phyloP scores from a whole-genome alignment of 1,140 invertebrate genomes.

The Rhynchophorus ferrugineus region DNA sequence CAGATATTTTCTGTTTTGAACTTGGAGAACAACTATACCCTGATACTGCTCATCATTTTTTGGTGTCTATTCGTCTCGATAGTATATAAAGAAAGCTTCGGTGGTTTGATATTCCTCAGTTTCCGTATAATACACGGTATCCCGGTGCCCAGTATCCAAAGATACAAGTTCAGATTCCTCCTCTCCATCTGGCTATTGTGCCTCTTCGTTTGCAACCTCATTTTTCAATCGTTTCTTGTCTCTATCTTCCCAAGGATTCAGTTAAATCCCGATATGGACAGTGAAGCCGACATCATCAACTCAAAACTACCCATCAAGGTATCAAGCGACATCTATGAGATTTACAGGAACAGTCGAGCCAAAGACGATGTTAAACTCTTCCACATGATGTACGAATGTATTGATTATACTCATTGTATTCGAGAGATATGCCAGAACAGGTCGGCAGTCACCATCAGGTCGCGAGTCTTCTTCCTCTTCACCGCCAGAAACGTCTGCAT shows the following conservation, averaged over 20 bases:
- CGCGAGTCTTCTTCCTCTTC: neutral
- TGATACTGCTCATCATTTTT: neutral
- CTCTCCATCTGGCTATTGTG: neutral
- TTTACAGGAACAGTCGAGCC: neutral
- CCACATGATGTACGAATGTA: neutral
- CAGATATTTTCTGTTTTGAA: too few species aligned
- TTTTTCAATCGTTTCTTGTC: neutral
- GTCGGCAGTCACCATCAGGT: neutral
- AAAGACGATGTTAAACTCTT: neutral
- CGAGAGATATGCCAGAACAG: neutral
- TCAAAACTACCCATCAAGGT: neutral
- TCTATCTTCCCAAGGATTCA: neutral
- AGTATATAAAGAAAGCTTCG: neutral
- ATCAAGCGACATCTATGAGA: neutral
- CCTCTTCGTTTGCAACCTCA: neutral
- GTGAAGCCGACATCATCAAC: neutral
- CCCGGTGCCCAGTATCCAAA: neutral
- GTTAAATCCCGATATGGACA: neutral
- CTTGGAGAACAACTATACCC: neutral
- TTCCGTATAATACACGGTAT: neutral
- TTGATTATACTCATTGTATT: neutral
- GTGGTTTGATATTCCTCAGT: neutral
- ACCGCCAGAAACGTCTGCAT: neutral
- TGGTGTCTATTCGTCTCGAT: neutral
- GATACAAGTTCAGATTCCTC: neutral